Conservation (phyloP, 64 coral and sea anemone genomes). For the Porites lutea region DNA sequence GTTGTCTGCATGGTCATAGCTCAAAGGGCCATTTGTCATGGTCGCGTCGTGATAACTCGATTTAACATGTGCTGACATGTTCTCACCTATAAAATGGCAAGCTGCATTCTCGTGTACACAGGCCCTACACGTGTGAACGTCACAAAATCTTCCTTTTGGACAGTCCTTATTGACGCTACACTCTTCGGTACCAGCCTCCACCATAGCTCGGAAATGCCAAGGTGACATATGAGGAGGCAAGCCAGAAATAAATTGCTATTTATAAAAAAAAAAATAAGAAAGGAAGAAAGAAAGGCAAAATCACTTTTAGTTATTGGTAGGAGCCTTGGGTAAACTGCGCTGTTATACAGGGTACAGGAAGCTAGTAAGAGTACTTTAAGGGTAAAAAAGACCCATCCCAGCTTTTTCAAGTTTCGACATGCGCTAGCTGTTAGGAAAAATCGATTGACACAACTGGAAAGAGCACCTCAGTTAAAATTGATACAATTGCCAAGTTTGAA, state of each 20-base stretch:
- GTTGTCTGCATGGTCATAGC: no score
- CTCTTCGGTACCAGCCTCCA: conserved; percentile 59
- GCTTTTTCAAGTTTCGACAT: no score
- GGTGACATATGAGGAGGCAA: conserved; percentile 32
- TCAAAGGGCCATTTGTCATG: no score
- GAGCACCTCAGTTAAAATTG: no score
- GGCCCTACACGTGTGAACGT: conserved; percentile 75
- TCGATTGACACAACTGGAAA: no score
- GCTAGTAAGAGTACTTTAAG: no score
- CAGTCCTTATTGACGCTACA: conserved; percentile 91
- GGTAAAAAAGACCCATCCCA: no score
- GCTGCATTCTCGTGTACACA: conserved; percentile 66
- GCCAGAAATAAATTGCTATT: conserved; percentile 53
- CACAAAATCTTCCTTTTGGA: conserved; percentile 81
- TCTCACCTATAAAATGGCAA: conserved; percentile 85
- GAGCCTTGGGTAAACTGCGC: neutral
- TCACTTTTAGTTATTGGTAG: neutral
- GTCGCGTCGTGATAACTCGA: no score
- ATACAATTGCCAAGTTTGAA: no score
- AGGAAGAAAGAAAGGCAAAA: no score
- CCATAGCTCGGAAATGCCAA: conserved; percentile 52
- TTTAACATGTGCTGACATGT: neutral
- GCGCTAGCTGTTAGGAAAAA: no score
- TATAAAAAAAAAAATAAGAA: neutral
- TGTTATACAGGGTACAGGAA: no score